These are phyloP conservation scores for Geotrupes spiniger DNA, from an alignment of 2,888 invertebrate species.

Conservation along the genomic window DNA sequence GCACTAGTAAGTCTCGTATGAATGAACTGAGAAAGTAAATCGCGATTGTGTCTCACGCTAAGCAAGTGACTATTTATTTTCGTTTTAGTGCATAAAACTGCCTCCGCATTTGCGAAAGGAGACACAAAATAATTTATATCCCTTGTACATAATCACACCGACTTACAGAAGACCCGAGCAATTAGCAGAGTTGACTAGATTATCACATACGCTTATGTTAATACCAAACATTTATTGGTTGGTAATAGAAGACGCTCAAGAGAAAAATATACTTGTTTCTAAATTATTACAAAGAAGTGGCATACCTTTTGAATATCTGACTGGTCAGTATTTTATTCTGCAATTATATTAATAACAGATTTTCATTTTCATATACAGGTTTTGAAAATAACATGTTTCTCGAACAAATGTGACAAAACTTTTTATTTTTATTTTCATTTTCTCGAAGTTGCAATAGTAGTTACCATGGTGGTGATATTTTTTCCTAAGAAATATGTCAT, in stretches of 20 bases:
- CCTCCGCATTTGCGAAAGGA: slow-evolving; percentile 18
- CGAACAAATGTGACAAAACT: no score
- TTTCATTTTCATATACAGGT: not conserved
- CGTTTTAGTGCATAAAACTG: slow-evolving; percentile 23
- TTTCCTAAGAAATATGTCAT: no score
- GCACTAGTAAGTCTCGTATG: slow-evolving; percentile 9
- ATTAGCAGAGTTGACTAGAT: slow-evolving; percentile 77
- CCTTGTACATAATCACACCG: slow-evolving; percentile 69
- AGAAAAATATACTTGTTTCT: slow-evolving; percentile 67
- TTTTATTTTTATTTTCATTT: no score
- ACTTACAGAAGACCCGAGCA: slow-evolving; percentile 75
- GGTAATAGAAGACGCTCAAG: slow-evolving; percentile 80
- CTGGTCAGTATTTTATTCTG: slow-evolving; percentile 45
- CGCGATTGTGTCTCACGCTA: no score
- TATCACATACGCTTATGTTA: slow-evolving; percentile 83
- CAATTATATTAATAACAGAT: slow-evolving; percentile 1
- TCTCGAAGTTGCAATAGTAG: no score
- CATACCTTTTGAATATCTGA: slow-evolving; percentile 64
- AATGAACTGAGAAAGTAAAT: no score
- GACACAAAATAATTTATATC: slow-evolving; percentile 43
- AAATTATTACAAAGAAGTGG: slow-evolving; percentile 67
- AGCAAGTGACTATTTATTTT: no score
- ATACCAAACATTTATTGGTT: slow-evolving; percentile 92
- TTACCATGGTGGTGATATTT: no score
- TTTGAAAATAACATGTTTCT: no score